Evolutionary conservation across 2,113 vertebrate species (phyloP).

Genomic region (Heloderma charlesbogerti): DNA sequence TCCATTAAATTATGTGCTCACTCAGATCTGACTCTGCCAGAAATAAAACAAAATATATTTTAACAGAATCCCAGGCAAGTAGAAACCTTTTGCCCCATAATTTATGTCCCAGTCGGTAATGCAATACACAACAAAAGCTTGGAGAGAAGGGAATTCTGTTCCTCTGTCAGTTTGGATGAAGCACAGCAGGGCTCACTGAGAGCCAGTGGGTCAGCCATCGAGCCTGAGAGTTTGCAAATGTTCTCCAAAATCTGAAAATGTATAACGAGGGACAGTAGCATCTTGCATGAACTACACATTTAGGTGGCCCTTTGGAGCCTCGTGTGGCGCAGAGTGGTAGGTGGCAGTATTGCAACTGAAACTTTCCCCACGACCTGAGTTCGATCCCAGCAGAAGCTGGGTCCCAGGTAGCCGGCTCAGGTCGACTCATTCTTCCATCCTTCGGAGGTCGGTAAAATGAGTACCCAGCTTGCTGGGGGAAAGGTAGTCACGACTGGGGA

Average conservation of each 20-base stretch:
- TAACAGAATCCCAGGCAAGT: not conserved
- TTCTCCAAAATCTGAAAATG: conserved; percentile 13
- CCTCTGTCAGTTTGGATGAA: not conserved
- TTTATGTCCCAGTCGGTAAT: conserved; percentile 1
- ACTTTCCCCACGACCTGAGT: too few species aligned
- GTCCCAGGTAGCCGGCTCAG: too few species aligned
- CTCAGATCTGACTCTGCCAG: conserved; percentile 1
- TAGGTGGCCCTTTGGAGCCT: not conserved
- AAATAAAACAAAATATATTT: not conserved
- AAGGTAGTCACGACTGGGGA: too few species aligned
- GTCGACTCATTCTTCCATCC: too few species aligned
- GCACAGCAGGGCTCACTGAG: conserved; percentile 8
- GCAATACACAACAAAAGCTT: not conserved
- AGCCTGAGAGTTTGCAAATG: conserved; percentile 11
- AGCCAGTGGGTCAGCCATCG: not conserved
- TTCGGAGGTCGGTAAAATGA: too few species aligned
- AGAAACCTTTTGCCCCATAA: not conserved
- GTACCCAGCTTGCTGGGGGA: too few species aligned
- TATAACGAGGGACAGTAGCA: not conserved
- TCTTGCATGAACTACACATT: not conserved
- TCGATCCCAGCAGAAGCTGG: too few species aligned
- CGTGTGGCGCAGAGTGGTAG: too few species aligned
- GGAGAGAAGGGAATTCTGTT: not conserved
- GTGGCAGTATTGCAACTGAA: too few species aligned
- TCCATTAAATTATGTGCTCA: conserved; percentile 20